phyloP scores from a whole-genome alignment of 2,797 vertebrate genomes.

The Onychomys torridus region DNA sequence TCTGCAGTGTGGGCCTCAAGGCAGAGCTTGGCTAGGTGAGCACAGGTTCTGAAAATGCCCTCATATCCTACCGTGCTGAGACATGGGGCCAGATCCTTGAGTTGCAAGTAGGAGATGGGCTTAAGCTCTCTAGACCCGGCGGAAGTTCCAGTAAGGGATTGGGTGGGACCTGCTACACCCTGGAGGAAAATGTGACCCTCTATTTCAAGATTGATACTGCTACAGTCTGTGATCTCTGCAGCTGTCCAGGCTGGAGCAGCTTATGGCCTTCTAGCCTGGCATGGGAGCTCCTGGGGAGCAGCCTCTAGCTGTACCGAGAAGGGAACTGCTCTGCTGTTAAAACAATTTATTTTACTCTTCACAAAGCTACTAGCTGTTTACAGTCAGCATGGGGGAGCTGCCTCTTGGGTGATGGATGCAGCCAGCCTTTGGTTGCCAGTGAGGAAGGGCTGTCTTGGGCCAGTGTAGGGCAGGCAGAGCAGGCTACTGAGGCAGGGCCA shows the following conservation, averaged over 20 bases:
- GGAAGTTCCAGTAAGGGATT: not conserved
- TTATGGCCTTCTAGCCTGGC: not conserved
- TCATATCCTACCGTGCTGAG: not conserved
- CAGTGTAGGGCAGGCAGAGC: not conserved
- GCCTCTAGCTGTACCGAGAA: not conserved
- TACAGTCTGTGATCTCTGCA: not conserved
- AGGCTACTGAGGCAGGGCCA: not conserved
- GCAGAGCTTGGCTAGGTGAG: not conserved
- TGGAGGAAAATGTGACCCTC: not conserved
- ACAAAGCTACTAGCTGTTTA: constrained; percentile 65
- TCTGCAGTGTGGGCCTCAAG: not conserved
- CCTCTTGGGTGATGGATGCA: not conserved
- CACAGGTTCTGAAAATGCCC: not conserved
- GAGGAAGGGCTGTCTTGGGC: not conserved
- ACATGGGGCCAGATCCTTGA: not conserved
- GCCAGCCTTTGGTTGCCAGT: not conserved
- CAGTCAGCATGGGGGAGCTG: not conserved
- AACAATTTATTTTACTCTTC: constrained; percentile 67
- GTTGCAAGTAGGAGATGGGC: not conserved
- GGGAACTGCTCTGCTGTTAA: constrained; percentile 33
- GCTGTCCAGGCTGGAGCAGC: not conserved
- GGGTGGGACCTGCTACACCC: not conserved
- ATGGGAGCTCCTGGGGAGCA: not conserved
- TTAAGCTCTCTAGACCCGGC: not conserved
- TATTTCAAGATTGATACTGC: rapidly evolving